Conservation (phyloP, 2,113 vertebrate genomes). For the Typhlomys cinereus region DNA sequence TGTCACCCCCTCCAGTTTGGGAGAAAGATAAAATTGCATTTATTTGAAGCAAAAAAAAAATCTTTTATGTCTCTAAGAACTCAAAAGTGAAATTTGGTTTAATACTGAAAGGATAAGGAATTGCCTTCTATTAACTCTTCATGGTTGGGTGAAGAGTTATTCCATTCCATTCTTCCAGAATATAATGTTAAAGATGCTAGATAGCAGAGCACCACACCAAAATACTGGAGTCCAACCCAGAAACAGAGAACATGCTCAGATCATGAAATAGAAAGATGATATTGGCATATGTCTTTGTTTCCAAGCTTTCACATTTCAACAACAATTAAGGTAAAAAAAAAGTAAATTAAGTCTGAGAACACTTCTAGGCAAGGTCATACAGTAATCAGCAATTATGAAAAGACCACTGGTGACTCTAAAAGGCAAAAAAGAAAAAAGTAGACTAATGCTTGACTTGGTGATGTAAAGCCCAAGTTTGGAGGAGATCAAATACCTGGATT, state of each 20-base stretch:
- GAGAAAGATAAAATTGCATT: background rate
- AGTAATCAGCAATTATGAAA: background rate
- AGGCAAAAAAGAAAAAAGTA: background rate
- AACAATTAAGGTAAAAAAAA: background rate
- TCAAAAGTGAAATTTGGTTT: background rate
- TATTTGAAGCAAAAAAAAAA: background rate
- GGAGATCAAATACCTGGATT: background rate
- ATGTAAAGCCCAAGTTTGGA: background rate
- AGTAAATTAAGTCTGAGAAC: background rate
- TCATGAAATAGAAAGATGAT: background rate
- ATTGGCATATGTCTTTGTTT: background rate
- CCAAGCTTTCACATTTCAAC: background rate
- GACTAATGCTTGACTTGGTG: background rate
- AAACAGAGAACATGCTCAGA: background rate
- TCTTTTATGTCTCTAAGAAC: background rate
- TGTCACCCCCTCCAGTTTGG: background rate
- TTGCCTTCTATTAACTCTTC: background rate
- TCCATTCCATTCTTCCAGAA: slow-evolving; percentile 22
- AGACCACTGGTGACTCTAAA: background rate
- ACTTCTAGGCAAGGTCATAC: background rate
- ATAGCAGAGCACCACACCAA: background rate
- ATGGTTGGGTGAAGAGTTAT: background rate
- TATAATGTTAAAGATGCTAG: background rate
- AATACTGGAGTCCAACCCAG: background rate
- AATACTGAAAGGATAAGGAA: background rate